phyloP scores from a whole-genome alignment of 1,140 invertebrate species.

The Tetramorium simillimum region DNA sequence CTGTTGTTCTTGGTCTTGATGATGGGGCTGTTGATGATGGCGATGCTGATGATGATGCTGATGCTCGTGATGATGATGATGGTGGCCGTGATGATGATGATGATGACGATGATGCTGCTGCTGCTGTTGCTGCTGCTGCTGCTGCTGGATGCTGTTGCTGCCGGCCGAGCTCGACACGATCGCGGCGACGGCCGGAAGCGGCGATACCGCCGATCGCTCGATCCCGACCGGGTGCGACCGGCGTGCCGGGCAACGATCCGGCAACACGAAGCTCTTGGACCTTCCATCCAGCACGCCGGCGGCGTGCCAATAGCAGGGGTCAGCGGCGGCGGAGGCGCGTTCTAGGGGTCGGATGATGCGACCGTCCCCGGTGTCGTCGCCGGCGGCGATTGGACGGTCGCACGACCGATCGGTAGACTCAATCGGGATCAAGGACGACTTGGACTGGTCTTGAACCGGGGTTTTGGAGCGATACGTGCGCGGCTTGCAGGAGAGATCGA shows the following conservation, averaged over 20 bases:
- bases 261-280: slow-evolving; percentile 81
- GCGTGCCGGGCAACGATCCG: slow-evolving; percentile 75
- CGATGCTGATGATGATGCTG: slow-evolving; percentile 64
- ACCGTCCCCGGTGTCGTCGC: slow-evolving; percentile 39
- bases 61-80: slow-evolving; percentile 61
- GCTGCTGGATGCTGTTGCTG: slow-evolving; percentile 57
- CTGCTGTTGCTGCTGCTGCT: slow-evolving; percentile 43
- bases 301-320: slow-evolving; percentile 73
- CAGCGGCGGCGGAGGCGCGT: slow-evolving; percentile 63
- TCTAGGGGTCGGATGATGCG: slow-evolving; percentile 77
- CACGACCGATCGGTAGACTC: slow-evolving; percentile 12
- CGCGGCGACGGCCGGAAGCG: slow-evolving; percentile 63
- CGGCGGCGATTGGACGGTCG: slow-evolving; percentile 18
- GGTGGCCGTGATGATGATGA: slow-evolving; percentile 57
- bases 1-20: slow-evolving; percentile 54
- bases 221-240: slow-evolving; percentile 67
- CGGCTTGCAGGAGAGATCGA: not conserved
- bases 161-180: slow-evolving; percentile 55
- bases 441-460: slow-evolving; percentile 16
- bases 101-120: slow-evolving; percentile 41
- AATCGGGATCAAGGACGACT: slow-evolving; percentile 14
- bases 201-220: slow-evolving; percentile 68
- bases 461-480: slow-evolving; percentile 9
- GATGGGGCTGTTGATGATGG: slow-evolving; percentile 49
- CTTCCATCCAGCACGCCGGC: slow-evolving; percentile 77